phyloP scores from a whole-genome alignment of 92 coral and sea anemone species.

The Umimayanthus kanabou region DNA sequence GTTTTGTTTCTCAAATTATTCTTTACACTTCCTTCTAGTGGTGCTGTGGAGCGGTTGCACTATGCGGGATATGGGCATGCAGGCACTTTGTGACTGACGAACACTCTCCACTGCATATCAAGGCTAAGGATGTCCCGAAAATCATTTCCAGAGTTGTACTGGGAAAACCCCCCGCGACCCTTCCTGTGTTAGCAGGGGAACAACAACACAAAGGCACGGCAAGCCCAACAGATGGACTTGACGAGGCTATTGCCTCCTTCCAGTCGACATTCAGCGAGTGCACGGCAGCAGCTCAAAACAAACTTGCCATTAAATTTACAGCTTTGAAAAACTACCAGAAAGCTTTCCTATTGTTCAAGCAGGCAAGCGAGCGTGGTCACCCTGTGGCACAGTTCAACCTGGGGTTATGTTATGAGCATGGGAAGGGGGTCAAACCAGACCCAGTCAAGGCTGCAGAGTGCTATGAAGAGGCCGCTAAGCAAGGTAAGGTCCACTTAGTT shows the following conservation, averaged over 20 bases:
- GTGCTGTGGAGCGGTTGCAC: slow-evolving; percentile 86
- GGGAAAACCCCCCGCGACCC: slow-evolving; percentile 53
- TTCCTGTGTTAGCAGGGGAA: slow-evolving; percentile 62
- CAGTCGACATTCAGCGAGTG: slow-evolving; percentile 76
- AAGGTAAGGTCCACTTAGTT: neutral
- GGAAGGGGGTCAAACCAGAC: slow-evolving; percentile 81
- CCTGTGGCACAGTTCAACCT: slow-evolving; percentile 92
- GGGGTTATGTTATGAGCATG: slow-evolving; percentile 94
- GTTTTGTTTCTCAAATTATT: neutral
- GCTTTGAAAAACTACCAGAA: slow-evolving; percentile 71
- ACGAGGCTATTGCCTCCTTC: slow-evolving; percentile 82
- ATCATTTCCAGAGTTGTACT: slow-evolving; percentile 55
- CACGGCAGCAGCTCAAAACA: slow-evolving; percentile 92
- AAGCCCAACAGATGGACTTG: slow-evolving; percentile 60
- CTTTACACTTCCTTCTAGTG: slow-evolving; percentile 62
- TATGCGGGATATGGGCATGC: slow-evolving; percentile 81
- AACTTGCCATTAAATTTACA: slow-evolving; percentile 87
- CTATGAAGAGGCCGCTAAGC: slow-evolving; percentile 66
- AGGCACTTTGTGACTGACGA: slow-evolving; percentile 72
- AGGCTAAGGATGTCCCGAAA: slow-evolving; percentile 64
- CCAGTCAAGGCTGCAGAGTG: slow-evolving; percentile 72
- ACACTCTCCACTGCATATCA: slow-evolving; percentile 54
- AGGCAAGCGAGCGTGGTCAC: slow-evolving; percentile 90
- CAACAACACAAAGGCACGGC: slow-evolving; percentile 50
- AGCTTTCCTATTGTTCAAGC: slow-evolving; percentile 79